Evolutionary conservation across 2,113 vertebrate genomes (phyloP).

Genomic region (Nothobranchius furzeri): DNA sequence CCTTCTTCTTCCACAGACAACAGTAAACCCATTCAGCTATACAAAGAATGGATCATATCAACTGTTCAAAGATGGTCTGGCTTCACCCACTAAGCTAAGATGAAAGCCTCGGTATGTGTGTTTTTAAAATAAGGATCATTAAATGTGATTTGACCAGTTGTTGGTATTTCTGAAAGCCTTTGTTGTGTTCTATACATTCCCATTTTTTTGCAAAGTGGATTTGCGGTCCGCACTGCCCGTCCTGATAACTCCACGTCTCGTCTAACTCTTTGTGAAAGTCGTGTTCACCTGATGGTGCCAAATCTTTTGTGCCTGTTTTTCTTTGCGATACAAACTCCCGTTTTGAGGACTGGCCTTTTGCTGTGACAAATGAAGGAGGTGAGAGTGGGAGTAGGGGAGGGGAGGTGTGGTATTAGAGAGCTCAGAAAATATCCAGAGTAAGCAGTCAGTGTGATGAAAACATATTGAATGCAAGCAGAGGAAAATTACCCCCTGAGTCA

Average conservation of each 20-base stretch:
- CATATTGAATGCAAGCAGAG: constrained; percentile 56
- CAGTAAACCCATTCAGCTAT: constrained; percentile 9
- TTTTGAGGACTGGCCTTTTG: constrained; percentile 57
- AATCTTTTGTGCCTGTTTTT: constrained; percentile 49
- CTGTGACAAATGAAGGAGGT: constrained; percentile 39
- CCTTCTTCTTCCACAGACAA: constrained; percentile 8
- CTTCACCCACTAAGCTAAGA: constrained; percentile 16
- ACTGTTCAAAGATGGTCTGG: constrained; percentile 12
- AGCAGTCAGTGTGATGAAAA: constrained; percentile 61
- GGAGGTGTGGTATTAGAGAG: background rate
- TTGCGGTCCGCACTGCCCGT: constrained; percentile 15
- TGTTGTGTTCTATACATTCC: constrained; percentile 8
- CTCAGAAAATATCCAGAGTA: constrained; percentile 56
- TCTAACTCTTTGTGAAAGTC: constrained; percentile 36
- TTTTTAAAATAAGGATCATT: constrained; percentile 31
- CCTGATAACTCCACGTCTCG: constrained; percentile 29
- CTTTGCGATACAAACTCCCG: constrained; percentile 61
- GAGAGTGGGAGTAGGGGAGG: background rate
- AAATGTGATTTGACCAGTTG: constrained; percentile 14
- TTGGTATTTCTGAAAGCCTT: constrained; percentile 13
- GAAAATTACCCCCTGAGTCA: constrained; percentile 55
- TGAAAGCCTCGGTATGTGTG: background rate
- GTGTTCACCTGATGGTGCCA: constrained; percentile 55
- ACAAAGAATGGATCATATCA: background rate
- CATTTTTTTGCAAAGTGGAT: constrained; percentile 26